Evolutionary conservation across 2,113 vertebrate genomes (phyloP).

Genomic region (Etheostoma cragini): DNA sequence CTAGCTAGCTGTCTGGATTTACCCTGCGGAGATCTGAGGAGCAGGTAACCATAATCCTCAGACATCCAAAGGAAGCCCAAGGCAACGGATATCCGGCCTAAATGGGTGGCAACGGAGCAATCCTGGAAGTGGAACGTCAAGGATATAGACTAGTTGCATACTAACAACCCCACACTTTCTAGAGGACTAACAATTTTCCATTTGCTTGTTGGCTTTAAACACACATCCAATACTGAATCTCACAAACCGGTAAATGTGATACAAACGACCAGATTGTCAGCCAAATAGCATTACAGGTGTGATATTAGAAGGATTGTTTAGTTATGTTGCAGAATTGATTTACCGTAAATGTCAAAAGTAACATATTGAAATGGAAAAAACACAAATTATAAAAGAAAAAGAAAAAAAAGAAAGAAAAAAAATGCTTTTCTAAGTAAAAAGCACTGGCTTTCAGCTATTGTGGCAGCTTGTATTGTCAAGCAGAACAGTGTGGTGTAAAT

Average conservation of each 20-base stretch:
- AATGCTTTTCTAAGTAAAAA: background rate
- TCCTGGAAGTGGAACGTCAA: too few relatives aligned
- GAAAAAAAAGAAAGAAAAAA: background rate
- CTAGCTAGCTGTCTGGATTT: too few relatives aligned
- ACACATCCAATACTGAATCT: background rate
- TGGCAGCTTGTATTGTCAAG: background rate
- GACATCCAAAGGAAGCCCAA: too few relatives aligned
- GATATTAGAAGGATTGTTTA: background rate
- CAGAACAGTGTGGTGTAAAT: background rate
- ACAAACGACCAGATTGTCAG: background rate
- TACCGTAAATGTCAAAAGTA: background rate
- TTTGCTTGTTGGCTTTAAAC: slow-evolving; percentile 6
- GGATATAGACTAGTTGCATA: too few relatives aligned
- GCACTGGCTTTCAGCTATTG: background rate
- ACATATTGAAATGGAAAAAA: background rate
- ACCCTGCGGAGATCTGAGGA: too few relatives aligned
- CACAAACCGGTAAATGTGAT: background rate
- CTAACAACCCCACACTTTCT: too few relatives aligned
- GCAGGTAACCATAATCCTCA: too few relatives aligned
- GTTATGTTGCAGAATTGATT: background rate
- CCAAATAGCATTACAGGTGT: background rate
- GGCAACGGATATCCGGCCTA: too few relatives aligned
- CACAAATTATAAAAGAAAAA: background rate
- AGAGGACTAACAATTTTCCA: slow-evolving; percentile 20
- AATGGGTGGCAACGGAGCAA: too few relatives aligned